Evolutionary conservation across 2,888 invertebrate species (phyloP), one percentile per base, ranked within the genome.

Genomic region (Brachycybe producta): DNA sequence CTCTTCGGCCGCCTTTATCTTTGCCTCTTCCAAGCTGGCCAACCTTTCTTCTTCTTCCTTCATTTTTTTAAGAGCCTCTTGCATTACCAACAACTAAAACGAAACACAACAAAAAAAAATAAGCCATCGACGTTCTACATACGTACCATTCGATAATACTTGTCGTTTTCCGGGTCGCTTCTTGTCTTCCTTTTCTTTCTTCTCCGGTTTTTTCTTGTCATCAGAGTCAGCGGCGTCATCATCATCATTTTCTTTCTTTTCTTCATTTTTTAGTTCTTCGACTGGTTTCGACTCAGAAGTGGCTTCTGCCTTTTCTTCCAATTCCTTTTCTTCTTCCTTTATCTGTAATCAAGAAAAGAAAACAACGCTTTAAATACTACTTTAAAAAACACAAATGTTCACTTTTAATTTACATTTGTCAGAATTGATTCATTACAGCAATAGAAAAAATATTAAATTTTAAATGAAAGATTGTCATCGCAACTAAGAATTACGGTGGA

Each of bases 31-130:
- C 58, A 87, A 86, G 61, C 80, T 79, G 47, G 57, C 52, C 17
- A 64, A 54, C 42, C 64, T 59, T 46, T 65, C 65, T 52, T 67
- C 62, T 48, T 91, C 53, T 8, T 85, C 85, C 61, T 82, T 83
- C n/a, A 88, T 72, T 17, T 57, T 57, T 32, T 54, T 56, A 24
- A 61, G 52, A 17, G 84, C 82, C 67, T 90, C 90, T 68, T 90
- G 87, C 85, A 91, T 90, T 23, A 87, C 86, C 53, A 84, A 84
- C 56, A 92, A 80, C 52, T 84, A 27, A 39, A 49, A 24, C 26
- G 39, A 5, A 30, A 50, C 19, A 52, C 23, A 27, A 27, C 2
- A 23, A 50, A 32, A 21, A 50, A 26, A 49, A 11, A 49, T 13
- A 15, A 13, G 26, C 13, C 8, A 50, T 21, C 23, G 2, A 35